Evolutionary conservation across 1,140 invertebrate species (phyloP), one percentile per base, ranked within the genome.

Genomic region (Latrodectus geometricus): DNA sequence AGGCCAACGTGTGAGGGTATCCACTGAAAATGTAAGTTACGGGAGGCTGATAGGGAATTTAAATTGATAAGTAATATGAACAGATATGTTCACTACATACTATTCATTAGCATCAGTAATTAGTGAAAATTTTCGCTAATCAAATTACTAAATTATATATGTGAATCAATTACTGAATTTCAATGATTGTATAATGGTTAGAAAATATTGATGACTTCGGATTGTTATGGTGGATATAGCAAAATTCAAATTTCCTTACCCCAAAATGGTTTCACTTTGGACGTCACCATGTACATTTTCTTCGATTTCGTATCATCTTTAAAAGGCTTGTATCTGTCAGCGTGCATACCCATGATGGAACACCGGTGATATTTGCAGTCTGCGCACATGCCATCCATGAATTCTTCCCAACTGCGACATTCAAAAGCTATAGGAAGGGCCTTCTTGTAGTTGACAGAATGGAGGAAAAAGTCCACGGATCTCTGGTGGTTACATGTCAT

Each of bases 401-500:
- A 88, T n/a, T 75, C 75, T 4, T 94, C 92, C 90, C 95, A 96
- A 86, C 93, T 94, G 49, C 93, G 93, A 92, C 96, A 96, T 86
- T 95, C 94, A 89, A 96, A 95, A 12, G 94, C 95, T 75, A 96
- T 93, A 0, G 78, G 72, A 9, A 95, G 94, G 90, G 95, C 96
- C 89, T 94, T 94, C 73, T 93, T 93, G 17, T 66, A 75, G 89
- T 95, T 95, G 86, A 96, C 95, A 89, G 95, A 95, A 89, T 95
- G 95, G 87, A 93, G 95, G 90, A 96, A 96, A 15, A 96, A 93
- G 90, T 95, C 95, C 87, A 96, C 95, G 15, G 96, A 95, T 89
- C 96, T 92, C 9, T 96, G 94, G 90, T 97, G 96, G 90, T 96
- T 96, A 90, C 96, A 97, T 20, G 95, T 95, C 0, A 96, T 94